Evolutionary conservation across 2,113 vertebrate species (phyloP).

Genomic region (Otolemur garnettii): DNA sequence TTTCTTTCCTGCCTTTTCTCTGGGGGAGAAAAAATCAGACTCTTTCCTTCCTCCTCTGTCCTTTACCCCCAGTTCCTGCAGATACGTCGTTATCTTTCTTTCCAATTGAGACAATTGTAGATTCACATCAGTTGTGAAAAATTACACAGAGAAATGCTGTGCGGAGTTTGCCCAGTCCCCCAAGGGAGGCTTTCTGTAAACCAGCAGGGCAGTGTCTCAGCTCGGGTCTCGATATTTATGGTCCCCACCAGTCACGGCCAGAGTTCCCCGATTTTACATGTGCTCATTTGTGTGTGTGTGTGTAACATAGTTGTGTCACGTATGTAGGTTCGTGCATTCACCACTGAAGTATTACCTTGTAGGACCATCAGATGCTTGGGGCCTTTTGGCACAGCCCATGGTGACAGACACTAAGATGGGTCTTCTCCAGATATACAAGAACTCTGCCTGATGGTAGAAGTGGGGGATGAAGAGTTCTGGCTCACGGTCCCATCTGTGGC

Average conservation of each 20-base stretch:
- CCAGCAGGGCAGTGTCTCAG: not conserved
- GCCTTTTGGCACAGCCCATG: not conserved
- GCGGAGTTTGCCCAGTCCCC: not conserved
- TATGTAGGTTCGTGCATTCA: not conserved
- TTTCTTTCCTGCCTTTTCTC: not conserved
- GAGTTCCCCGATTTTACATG: not conserved
- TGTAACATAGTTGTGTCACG: not conserved
- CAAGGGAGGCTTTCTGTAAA: not conserved
- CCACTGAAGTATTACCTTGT: not conserved
- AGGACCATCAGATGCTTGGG: not conserved
- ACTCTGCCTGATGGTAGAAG: not conserved
- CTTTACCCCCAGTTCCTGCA: not conserved
- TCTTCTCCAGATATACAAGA: not conserved
- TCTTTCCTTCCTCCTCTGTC: not conserved
- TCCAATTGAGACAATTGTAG: not conserved
- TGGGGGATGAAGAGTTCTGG: conserved; percentile 44
- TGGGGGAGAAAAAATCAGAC: conserved; percentile 7
- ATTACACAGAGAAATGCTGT: not conserved
- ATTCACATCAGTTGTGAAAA: conserved; percentile 20
- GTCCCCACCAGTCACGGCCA: not conserved
- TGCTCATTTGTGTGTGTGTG: not conserved
- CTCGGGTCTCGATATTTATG: not conserved
- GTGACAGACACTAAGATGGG: not conserved
- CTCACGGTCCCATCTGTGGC: conserved; percentile 8
- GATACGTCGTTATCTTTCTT: not conserved